phyloP scores from a whole-genome alignment of 2,888 invertebrate species.

The Phania funesta region DNA sequence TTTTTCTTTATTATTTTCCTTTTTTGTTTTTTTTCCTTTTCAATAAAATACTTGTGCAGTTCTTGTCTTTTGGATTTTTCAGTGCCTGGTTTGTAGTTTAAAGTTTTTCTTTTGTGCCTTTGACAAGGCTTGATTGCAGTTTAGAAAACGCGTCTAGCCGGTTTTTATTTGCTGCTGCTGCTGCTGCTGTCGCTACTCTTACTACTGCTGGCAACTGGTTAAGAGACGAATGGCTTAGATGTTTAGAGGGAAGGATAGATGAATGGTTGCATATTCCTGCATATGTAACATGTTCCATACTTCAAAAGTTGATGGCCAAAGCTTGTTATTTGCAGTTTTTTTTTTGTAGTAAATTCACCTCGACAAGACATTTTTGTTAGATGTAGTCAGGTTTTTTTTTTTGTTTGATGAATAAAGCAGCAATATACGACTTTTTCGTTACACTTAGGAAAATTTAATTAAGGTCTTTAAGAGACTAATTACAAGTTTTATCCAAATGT shows the following conservation, averaged over 20 bases:
- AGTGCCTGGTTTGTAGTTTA: slow-evolving; percentile 32
- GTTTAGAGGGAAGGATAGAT: background rate
- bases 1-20: slow-evolving; percentile 1
- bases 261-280: background rate
- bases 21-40: background rate
- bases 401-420: background rate
- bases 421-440: background rate
- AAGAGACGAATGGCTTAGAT: background rate
- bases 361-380: slow-evolving; percentile 9
- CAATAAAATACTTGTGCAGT: slow-evolving; percentile 25
- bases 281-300: slow-evolving; percentile 20
- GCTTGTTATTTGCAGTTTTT: background rate
- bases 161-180: slow-evolving; percentile 26
- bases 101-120: slow-evolving; percentile 34
- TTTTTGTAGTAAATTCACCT: slow-evolving; percentile 24
- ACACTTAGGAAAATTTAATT: background rate
- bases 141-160: slow-evolving; percentile 67
- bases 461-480: background rate
- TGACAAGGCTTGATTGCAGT: slow-evolving; percentile 59
- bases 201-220: slow-evolving; percentile 17
- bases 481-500: background rate
- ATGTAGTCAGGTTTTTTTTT: slow-evolving; percentile 3
- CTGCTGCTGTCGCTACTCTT: background rate
- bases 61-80: slow-evolving; percentile 38
- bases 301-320: slow-evolving; percentile 21